These are phyloP conservation scores for Caenorhabditis imperialis DNA, from an alignment of 2,888 invertebrate genomes.

Conservation along the genomic window DNA sequence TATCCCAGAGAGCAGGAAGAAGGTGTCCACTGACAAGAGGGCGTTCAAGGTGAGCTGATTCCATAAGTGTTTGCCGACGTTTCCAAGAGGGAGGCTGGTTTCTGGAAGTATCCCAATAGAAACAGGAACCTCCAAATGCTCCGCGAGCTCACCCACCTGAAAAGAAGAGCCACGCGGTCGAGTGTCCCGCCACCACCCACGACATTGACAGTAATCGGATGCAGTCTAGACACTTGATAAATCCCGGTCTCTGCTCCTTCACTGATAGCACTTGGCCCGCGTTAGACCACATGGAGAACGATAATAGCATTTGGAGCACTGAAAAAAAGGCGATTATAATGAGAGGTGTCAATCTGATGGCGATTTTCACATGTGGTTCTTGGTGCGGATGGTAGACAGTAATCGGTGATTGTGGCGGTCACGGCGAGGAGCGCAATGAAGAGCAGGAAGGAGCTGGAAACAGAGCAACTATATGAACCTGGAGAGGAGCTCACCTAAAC, in stretches of 20 bases:
- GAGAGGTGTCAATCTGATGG: too few species aligned
- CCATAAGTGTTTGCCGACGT: slow-evolving; percentile 17
- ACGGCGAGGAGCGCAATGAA: slow-evolving; percentile 20
- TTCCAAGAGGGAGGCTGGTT: background rate
- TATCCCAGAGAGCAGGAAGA: slow-evolving; percentile 68
- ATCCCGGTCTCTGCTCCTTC: slow-evolving; percentile 52
- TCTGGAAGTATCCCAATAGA: too few species aligned
- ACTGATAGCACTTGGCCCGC: slow-evolving; percentile 48
- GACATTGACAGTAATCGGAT: slow-evolving; percentile 67
- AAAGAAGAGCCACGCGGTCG: slow-evolving; percentile 26
- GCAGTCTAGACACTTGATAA: slow-evolving; percentile 64
- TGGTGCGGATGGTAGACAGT: too few species aligned
- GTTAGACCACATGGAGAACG: slow-evolving; percentile 59
- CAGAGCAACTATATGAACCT: background rate
- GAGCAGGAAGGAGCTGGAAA: slow-evolving; percentile 32
- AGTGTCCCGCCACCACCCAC: slow-evolving; percentile 65
- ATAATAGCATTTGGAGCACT: slow-evolving; percentile 26
- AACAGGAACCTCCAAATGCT: background rate
- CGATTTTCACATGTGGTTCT: slow-evolving; percentile 19
- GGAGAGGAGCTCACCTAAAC: slow-evolving; percentile 20
- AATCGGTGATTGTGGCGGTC: slow-evolving; percentile 20
- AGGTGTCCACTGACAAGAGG: slow-evolving; percentile 67
- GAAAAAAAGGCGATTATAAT: too few species aligned
- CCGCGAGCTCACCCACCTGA: slow-evolving; percentile 14
- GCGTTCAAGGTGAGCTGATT: slow-evolving; percentile 56